Conservation (phyloP, 2,797 vertebrate genomes). For the Propithecus deckenii region DNA sequence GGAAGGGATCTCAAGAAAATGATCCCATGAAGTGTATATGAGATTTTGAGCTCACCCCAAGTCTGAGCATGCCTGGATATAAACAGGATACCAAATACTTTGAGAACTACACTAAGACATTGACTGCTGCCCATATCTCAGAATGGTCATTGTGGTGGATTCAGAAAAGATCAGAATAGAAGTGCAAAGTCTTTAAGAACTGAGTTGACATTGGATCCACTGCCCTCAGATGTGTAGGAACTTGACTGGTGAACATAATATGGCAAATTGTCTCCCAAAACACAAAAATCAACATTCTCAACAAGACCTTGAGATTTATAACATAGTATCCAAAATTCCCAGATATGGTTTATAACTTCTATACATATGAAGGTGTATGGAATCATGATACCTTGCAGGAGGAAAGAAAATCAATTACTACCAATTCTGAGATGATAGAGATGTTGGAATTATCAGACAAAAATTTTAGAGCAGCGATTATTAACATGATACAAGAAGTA, state of each 20-base stretch:
- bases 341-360: background rate
- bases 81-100: background rate
- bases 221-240: background rate
- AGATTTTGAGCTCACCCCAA: background rate
- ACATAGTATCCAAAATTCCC: background rate
- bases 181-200: background rate
- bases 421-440: background rate
- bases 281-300: background rate
- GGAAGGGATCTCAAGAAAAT: background rate
- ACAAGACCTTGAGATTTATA: background rate
- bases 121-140: no score
- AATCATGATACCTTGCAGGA: background rate
- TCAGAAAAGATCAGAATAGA: background rate
- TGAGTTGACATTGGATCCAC: background rate
- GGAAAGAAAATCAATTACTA: background rate
- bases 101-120: background rate
- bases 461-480: background rate
- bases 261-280: background rate
- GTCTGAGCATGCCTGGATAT: background rate
- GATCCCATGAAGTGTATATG: no score
- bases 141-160: rapidly evolving
- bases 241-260: background rate
- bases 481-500: background rate
- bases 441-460: background rate
- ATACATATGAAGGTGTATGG: background rate